These are phyloP conservation scores for Oasisia sp. DNA, from an alignment of 2,888 invertebrate species.

Conservation along the genomic window DNA sequence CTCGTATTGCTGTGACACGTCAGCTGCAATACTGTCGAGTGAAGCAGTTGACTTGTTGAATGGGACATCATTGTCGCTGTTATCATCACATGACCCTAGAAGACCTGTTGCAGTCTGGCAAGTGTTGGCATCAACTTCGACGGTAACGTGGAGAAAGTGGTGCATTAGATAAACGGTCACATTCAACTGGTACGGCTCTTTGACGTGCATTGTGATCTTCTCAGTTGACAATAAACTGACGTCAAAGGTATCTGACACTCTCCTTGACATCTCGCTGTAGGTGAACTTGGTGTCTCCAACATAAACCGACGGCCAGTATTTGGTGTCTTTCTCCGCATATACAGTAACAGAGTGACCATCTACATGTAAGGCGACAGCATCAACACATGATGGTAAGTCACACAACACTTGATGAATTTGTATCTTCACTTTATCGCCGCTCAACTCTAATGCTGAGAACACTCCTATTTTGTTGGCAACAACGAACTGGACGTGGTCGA, in stretches of 20 bases:
- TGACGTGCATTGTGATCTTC: neutral
- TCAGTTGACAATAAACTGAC: neutral
- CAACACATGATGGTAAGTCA: constrained; percentile 46
- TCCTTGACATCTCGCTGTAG: neutral
- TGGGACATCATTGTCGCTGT: constrained; percentile 35
- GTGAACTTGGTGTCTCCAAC: neutral
- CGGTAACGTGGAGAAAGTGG: neutral
- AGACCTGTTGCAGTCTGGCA: constrained; percentile 43
- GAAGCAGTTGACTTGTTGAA: constrained; percentile 35
- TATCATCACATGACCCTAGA: constrained; percentile 42
- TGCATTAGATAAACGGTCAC: constrained; percentile 9
- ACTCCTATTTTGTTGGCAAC: neutral
- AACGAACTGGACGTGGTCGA: constrained; percentile 42
- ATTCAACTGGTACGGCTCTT: neutral
- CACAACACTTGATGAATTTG: constrained; percentile 47
- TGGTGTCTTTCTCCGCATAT: neutral
- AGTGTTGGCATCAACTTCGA: constrained; percentile 30
- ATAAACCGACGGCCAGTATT: neutral
- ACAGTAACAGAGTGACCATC: neutral
- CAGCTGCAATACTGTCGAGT: neutral
- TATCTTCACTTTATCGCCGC: constrained; percentile 35
- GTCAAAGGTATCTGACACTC: neutral
- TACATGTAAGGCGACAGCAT: constrained; percentile 41
- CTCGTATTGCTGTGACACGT: neutral
- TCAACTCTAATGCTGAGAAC: neutral